Conservation (phyloP, 2,797 vertebrate species). For the Malurus splendens region DNA sequence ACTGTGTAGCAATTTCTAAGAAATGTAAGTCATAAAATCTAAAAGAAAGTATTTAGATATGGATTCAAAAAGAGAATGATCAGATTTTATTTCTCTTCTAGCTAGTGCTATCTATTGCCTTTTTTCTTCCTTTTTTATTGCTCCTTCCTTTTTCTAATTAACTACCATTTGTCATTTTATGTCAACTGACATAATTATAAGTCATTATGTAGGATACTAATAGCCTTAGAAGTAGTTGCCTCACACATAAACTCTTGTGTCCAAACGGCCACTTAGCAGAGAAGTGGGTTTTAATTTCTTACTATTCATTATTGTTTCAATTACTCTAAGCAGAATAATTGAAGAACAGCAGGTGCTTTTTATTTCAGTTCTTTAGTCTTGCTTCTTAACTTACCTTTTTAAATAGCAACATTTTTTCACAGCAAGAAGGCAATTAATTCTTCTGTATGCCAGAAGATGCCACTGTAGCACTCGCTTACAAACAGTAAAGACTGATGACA, state of each 20-base stretch:
- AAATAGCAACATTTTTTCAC: neutral
- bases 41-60: neutral
- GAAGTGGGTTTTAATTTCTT: constrained; percentile 14
- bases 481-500: neutral
- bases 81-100: neutral
- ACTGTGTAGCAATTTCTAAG: neutral
- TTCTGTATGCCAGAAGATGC: constrained; percentile 63
- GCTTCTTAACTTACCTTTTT: neutral
- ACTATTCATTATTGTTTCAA: neutral
- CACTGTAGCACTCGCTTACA: constrained; percentile 53
- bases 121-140: neutral
- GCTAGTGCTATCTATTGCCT: neutral
- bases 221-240: neutral
- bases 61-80: neutral
- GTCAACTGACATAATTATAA: neutral
- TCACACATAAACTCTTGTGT: neutral
- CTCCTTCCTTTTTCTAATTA: neutral
- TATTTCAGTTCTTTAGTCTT: neutral
- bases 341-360: neutral
- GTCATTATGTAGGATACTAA: neutral
- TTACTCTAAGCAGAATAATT: neutral
- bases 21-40: neutral
- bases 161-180: neutral
- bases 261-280: neutral
- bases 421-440: constrained; percentile 7